A percentile compares a stretch with the other conserved stretches of the same genome.
phyloP scores from a whole-genome alignment of 2,113 vertebrate genomes.

The Pluvialis apricaria region DNA sequence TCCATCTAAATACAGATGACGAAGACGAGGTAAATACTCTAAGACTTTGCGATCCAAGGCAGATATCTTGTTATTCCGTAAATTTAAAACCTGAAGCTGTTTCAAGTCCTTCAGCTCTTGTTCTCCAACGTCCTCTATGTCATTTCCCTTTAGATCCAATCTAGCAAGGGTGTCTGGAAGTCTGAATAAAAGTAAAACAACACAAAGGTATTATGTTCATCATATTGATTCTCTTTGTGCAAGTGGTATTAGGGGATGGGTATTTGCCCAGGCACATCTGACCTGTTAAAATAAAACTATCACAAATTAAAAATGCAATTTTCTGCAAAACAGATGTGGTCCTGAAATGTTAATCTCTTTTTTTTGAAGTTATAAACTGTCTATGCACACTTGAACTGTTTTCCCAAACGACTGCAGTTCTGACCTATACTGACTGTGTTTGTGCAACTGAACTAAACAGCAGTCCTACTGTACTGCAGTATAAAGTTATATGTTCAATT shows the following conservation, averaged over 20 bases:
- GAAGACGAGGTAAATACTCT: constrained; percentile 73
- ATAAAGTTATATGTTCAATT: background rate
- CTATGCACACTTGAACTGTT: background rate
- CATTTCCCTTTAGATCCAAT: constrained; percentile 82
- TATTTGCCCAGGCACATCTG: background rate
- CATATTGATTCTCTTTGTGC: background rate
- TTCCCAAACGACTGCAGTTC: background rate
- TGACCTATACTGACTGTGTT: background rate
- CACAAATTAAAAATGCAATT: background rate
- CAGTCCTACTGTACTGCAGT: background rate
- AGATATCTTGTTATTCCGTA: constrained; percentile 80
- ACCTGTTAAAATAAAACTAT: background rate
- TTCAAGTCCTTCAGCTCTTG: constrained; percentile 73
- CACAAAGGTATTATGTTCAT: background rate
- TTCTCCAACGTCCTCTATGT: constrained; percentile 71
- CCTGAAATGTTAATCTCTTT: background rate
- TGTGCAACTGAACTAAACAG: background rate
- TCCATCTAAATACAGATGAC: constrained; percentile 78
- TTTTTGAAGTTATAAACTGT: background rate
- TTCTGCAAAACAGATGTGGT: background rate
- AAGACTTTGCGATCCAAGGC: constrained; percentile 68
- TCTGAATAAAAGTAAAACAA: constrained; percentile 52
- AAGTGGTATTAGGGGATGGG: background rate
- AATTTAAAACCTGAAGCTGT: constrained; percentile 82
- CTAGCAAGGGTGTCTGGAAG: constrained; percentile 78